Evolutionary conservation across 2,797 vertebrate genomes (phyloP).

Genomic region (Eleutherodactylus coqui): DNA sequence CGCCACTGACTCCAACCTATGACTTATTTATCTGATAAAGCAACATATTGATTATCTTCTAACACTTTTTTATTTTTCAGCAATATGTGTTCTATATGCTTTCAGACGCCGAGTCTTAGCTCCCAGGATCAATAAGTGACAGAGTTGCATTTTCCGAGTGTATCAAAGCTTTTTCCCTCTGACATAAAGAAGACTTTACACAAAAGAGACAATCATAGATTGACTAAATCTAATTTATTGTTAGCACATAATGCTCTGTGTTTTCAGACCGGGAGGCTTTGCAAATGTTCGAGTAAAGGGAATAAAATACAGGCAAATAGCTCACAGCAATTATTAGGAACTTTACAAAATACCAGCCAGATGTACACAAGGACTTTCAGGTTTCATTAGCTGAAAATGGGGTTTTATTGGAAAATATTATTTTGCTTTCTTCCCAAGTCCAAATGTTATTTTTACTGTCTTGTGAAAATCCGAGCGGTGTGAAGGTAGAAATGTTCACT

Average conservation of each 20-base stretch:
- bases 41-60: slow-evolving; percentile 61
- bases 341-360: slow-evolving; percentile 37
- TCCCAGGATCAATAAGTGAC: slow-evolving; percentile 59
- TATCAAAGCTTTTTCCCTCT: slow-evolving; percentile 59
- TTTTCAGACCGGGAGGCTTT: slow-evolving; percentile 44
- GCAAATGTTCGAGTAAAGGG: slow-evolving; percentile 49
- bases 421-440: slow-evolving; percentile 26
- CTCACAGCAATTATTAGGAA: slow-evolving; percentile 30
- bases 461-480: neutral
- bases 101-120: slow-evolving; percentile 62
- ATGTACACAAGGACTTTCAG: slow-evolving; percentile 21
- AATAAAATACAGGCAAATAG: slow-evolving; percentile 50
- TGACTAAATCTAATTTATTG: slow-evolving; percentile 63
- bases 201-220: slow-evolving; percentile 58
- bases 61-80: slow-evolving; percentile 63
- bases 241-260: slow-evolving; percentile 57
- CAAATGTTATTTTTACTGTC: slow-evolving; percentile 58
- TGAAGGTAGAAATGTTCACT: neutral
- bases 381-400: slow-evolving; percentile 39
- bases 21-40: slow-evolving; percentile 64
- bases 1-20: slow-evolving; percentile 60
- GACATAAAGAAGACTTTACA: slow-evolving; percentile 58
- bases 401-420: slow-evolving; percentile 43
- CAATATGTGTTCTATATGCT: slow-evolving; percentile 62
- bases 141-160: slow-evolving; percentile 60